Conservation (phyloP, 2,888 invertebrate genomes). For the Eueremaeus valkanovi region DNA sequence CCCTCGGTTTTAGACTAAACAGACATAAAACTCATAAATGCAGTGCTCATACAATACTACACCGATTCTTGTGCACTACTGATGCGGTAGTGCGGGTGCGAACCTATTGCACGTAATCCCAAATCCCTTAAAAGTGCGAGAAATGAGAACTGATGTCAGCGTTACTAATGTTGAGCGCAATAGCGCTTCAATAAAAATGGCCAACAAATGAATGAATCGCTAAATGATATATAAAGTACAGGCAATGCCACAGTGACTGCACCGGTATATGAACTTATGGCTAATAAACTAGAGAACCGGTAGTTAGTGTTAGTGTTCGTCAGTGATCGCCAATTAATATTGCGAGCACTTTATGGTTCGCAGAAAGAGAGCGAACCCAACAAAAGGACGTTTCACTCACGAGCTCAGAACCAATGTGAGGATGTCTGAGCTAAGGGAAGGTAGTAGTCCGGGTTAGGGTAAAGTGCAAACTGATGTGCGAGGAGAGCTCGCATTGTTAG, state of each 20-base stretch:
- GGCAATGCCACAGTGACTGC: too few species aligned
- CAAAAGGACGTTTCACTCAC: constrained; percentile 13
- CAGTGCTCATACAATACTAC: not conserved
- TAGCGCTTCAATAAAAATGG: not conserved
- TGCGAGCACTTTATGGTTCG: constrained; percentile 4
- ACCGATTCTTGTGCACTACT: not conserved
- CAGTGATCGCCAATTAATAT: too few species aligned
- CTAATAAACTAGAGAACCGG: not conserved
- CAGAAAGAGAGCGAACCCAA: not conserved
- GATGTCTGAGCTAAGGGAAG: too few species aligned
- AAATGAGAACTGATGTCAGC: constrained; percentile 15
- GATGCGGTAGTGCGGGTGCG: too few species aligned
- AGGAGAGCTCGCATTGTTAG: too few species aligned
- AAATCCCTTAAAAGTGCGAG: constrained; percentile 25
- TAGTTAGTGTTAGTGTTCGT: constrained; percentile 13
- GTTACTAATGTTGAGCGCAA: not conserved
- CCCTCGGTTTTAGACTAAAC: not conserved
- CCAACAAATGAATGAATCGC: constrained; percentile 11
- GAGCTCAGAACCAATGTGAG: too few species aligned
- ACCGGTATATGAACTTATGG: constrained; percentile 30
- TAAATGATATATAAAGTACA: constrained; percentile 2
- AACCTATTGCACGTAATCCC: constrained; percentile 15
- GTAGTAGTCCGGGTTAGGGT: too few species aligned
- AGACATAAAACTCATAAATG: not conserved
- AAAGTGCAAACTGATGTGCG: too few species aligned